Conservation (phyloP, 2,888 invertebrate species). For the Oxycera nigricornis region DNA sequence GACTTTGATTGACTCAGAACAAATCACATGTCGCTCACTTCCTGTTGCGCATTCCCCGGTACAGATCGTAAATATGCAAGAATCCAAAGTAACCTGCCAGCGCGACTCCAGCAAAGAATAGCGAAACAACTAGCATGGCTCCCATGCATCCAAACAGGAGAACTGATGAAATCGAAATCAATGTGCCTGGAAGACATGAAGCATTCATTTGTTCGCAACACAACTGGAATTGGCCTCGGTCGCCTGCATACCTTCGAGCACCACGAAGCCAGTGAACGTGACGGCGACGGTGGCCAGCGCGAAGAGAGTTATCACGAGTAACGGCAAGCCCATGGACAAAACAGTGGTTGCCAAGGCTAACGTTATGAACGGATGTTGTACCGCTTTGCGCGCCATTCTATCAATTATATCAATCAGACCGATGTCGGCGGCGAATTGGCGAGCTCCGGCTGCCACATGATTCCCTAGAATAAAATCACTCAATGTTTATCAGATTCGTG, state of each 20-base stretch:
- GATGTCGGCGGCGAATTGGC: neutral
- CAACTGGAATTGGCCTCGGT: neutral
- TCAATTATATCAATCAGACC: slow-evolving; percentile 37
- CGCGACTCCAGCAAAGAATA: slow-evolving; percentile 52
- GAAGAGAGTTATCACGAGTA: slow-evolving; percentile 56
- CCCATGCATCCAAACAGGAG: slow-evolving; percentile 56
- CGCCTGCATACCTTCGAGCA: slow-evolving; percentile 56
- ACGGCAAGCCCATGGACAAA: slow-evolving; percentile 53
- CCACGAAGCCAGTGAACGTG: slow-evolving; percentile 59
- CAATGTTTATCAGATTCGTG: neutral
- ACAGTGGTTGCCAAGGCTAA: slow-evolving; percentile 43
- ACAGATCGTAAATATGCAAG: slow-evolving; percentile 54
- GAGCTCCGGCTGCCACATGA: neutral
- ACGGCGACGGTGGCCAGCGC: slow-evolving; percentile 56
- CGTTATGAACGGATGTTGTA: slow-evolving; percentile 49
- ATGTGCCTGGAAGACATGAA: slow-evolving; percentile 53
- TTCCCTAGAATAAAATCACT: slow-evolving; percentile 20
- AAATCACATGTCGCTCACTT: slow-evolving; percentile 50
- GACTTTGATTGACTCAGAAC: too few relatives aligned
- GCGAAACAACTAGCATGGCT: slow-evolving; percentile 52
- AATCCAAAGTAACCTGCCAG: slow-evolving; percentile 58
- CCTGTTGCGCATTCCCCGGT: slow-evolving; percentile 51
- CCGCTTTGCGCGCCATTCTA: slow-evolving; percentile 46
- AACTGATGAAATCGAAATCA: slow-evolving; percentile 57
- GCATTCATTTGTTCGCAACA: neutral